Evolutionary conservation across 2,888 invertebrate genomes (phyloP).

Genomic region (Chymomyza procnemis): DNA sequence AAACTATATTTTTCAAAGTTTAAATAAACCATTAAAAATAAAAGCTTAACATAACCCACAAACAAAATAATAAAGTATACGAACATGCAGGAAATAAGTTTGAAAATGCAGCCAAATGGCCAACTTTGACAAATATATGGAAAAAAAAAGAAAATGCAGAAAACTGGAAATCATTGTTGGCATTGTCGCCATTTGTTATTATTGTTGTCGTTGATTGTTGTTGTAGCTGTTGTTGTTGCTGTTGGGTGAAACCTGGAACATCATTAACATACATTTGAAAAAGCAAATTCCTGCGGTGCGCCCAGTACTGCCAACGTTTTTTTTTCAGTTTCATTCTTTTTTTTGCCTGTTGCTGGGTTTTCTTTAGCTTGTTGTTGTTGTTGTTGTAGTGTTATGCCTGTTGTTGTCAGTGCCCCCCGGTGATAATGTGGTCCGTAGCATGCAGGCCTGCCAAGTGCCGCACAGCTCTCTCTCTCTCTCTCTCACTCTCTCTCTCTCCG

Average conservation of each 20-base stretch:
- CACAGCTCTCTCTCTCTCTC: no score
- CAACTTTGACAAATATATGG: neutral
- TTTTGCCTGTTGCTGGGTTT: conserved; percentile 1
- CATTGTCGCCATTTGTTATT: conserved; percentile 1
- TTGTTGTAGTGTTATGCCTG: neutral
- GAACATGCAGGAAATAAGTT: neutral
- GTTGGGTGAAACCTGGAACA: conserved; percentile 34
- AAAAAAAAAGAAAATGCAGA: neutral
- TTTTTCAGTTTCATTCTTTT: neutral
- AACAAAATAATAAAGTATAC: neutral
- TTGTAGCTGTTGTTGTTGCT: neutral
- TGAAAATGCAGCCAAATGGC: conserved; percentile 3
- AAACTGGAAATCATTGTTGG: conserved; percentile 57
- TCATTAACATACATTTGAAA: conserved; percentile 73
- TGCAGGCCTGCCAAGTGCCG: neutral
- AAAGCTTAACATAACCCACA: conserved; percentile 27
- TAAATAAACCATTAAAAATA: conserved; percentile 35
- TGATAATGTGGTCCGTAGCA: conserved; percentile 11
- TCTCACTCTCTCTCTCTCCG: neutral
- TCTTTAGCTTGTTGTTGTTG: neutral
- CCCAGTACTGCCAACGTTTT: neutral
- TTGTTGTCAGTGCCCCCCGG: neutral
- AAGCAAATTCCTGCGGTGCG: conserved; percentile 55
- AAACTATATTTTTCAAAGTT: conserved; percentile 38
- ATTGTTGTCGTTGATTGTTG: neutral